A percentile compares a stretch with the other conserved stretches of the same genome.
These are phyloP conservation scores for Solenopsis invicta DNA, from an alignment of 1,140 invertebrate genomes.

Conservation along the genomic window DNA sequence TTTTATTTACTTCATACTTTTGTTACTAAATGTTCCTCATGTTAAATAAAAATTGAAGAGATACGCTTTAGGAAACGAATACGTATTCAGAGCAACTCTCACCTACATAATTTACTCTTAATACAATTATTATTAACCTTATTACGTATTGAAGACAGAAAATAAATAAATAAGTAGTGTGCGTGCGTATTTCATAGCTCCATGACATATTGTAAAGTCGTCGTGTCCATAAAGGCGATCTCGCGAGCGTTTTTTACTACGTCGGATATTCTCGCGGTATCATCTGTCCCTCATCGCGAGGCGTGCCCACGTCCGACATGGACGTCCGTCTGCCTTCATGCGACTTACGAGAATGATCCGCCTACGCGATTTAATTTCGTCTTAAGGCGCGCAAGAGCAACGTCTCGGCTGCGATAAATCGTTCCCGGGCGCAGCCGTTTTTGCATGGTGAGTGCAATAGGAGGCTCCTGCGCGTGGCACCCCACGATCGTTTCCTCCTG, in stretches of 20 bases:
- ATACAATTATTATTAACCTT: background rate
- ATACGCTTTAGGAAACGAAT: too few relatives aligned
- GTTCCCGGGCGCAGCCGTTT: slow-evolving; percentile 19
- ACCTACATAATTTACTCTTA: background rate
- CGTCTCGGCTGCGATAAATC: slow-evolving; percentile 33
- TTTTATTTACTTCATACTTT: too few relatives aligned
- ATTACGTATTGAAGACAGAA: background rate
- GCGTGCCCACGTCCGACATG: slow-evolving; percentile 54
- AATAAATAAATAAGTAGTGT: background rate
- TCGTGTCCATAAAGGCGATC: slow-evolving; percentile 38
- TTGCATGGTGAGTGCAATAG: slow-evolving; percentile 24
- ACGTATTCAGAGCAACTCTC: too few relatives aligned
- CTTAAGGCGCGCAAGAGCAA: background rate
- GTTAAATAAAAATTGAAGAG: too few relatives aligned
- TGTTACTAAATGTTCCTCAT: too few relatives aligned
- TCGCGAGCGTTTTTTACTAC: slow-evolving; percentile 29
- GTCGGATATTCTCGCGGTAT: slow-evolving; percentile 34
- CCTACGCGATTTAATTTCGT: slow-evolving; percentile 56
- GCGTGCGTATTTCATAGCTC: background rate
- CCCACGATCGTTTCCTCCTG: background rate
- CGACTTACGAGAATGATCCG: slow-evolving; percentile 51
- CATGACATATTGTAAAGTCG: background rate
- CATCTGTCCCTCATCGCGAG: slow-evolving; percentile 45
- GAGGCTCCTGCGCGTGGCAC: background rate
- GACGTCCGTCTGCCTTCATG: slow-evolving; percentile 30